phyloP scores from a whole-genome alignment of 2,888 invertebrate genomes.

The Zonitis immaculata region DNA sequence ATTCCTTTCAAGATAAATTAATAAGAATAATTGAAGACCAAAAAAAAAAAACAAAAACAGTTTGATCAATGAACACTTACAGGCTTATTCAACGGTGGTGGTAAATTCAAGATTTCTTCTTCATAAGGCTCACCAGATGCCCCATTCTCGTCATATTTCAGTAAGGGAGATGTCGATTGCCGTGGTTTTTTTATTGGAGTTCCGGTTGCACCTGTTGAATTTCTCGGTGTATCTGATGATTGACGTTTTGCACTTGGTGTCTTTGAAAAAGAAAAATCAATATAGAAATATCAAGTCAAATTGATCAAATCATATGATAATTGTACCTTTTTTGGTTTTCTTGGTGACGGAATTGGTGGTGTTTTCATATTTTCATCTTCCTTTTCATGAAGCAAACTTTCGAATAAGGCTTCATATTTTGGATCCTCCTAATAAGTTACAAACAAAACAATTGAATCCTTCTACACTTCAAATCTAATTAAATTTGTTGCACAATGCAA shows the following conservation, averaged over 20 bases:
- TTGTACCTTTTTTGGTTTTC: slow-evolving; percentile 35
- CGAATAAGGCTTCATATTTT: slow-evolving; percentile 48
- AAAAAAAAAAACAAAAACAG: not conserved
- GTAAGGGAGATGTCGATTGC: slow-evolving; percentile 40
- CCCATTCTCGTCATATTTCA: slow-evolving; percentile 51
- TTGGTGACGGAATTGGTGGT: slow-evolving; percentile 21
- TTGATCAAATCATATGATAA: too few species aligned
- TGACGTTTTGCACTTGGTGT: slow-evolving; percentile 2
- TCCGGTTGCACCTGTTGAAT: not conserved
- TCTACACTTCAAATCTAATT: too few species aligned
- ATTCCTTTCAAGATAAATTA: slow-evolving; percentile 27
- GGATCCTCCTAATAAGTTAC: slow-evolving; percentile 47
- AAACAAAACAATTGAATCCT: too few species aligned
- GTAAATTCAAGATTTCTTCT: slow-evolving; percentile 58
- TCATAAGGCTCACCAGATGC: slow-evolving; percentile 49
- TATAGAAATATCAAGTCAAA: too few species aligned
- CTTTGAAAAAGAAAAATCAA: not conserved
- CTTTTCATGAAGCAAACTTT: slow-evolving; percentile 5
- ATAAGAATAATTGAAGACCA: too few species aligned
- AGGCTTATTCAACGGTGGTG: slow-evolving; percentile 62
- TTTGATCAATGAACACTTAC: slow-evolving; percentile 53
- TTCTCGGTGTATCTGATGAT: slow-evolving; percentile 10
- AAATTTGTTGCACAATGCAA: too few species aligned
- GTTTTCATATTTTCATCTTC: slow-evolving; percentile 3
- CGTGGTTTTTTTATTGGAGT: slow-evolving; percentile 20